Percentiles rank a stretch among this genome's conserved stretches.
phyloP scores from a whole-genome alignment of 1,140 invertebrate species.

The Drosophila nigrodunni region DNA sequence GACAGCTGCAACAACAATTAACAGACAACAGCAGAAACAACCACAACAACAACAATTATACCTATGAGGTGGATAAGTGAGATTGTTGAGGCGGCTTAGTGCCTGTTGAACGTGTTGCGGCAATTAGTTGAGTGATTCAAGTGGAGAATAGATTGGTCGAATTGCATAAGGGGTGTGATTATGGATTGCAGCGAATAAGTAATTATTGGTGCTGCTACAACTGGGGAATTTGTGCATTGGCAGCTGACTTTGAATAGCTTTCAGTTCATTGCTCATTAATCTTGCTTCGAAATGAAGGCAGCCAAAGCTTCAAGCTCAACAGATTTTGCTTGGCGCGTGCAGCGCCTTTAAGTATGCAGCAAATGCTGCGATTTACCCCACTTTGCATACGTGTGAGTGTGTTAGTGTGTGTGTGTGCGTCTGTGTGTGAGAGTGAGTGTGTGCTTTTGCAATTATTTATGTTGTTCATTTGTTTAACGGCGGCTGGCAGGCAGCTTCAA shows the following conservation, averaged over 20 bases:
- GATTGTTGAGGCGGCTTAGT: slow-evolving; percentile 52
- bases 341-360: slow-evolving; percentile 67
- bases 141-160: slow-evolving; percentile 38
- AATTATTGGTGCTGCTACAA: slow-evolving; percentile 36
- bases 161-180: slow-evolving; percentile 17
- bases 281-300: slow-evolving; percentile 53
- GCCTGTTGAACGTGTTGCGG: slow-evolving; percentile 59
- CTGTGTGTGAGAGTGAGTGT: slow-evolving; percentile 40
- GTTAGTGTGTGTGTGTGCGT: slow-evolving; percentile 27
- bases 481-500: slow-evolving; percentile 69
- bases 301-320: slow-evolving; percentile 43
- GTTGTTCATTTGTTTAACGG: slow-evolving; percentile 82
- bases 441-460: slow-evolving; percentile 81
- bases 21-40: slow-evolving; percentile 25
- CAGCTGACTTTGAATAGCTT: slow-evolving; percentile 53
- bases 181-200: slow-evolving; percentile 55
- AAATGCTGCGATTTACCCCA: slow-evolving; percentile 70
- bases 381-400: slow-evolving; percentile 51
- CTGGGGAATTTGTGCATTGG: slow-evolving; percentile 46
- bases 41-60: slow-evolving; percentile 7
- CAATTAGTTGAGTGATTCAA: slow-evolving; percentile 75
- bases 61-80: slow-evolving; percentile 9
- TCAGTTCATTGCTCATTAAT: slow-evolving; percentile 64
- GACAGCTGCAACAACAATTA: slow-evolving; percentile 27
- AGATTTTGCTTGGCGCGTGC: slow-evolving; percentile 50